Evolutionary conservation across 1,140 invertebrate genomes (phyloP).

Genomic region (Chironomus striatipennis): DNA sequence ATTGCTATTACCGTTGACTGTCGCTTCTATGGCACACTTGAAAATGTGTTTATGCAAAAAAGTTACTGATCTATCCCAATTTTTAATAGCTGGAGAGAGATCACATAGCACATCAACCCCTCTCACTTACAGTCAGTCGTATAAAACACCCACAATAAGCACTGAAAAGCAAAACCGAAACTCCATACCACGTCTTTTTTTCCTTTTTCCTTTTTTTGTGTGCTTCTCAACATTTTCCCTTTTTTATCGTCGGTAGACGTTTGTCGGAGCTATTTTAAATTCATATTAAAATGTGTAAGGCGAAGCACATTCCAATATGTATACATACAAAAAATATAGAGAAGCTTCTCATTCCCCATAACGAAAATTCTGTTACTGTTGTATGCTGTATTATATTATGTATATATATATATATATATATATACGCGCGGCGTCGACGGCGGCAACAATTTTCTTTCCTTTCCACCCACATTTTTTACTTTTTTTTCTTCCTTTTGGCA

Average conservation of each 20-base stretch:
- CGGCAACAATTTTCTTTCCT: not conserved
- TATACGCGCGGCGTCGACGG: not conserved
- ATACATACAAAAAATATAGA: not conserved
- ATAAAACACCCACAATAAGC: not conserved
- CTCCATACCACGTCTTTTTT: not conserved
- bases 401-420: not conserved
- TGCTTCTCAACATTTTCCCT: not conserved
- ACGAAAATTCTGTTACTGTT: not conserved
- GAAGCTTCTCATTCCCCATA: not conserved
- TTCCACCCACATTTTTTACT: not conserved
- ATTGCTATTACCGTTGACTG: not conserved
- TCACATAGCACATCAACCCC: constrained; percentile 17
- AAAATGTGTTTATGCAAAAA: constrained; percentile 20
- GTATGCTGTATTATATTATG: not conserved
- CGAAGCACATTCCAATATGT: constrained; percentile 16
- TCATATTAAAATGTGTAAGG: constrained; percentile 22
- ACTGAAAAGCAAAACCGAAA: not conserved
- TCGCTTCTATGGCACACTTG: not conserved
- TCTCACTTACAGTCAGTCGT: not conserved
- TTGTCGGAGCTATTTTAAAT: constrained; percentile 21
- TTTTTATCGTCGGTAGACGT: constrained; percentile 16
- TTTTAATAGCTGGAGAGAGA: constrained; percentile 21
- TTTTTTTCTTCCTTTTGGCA: not conserved
- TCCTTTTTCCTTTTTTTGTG: constrained; percentile 3
- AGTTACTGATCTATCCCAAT: constrained; percentile 22